Evolutionary conservation across 37 sponge, comb jelly and placozoan genomes (phyloP), one percentile per base, ranked within the genome.

Genomic region (Lycopodina hypogea): DNA sequence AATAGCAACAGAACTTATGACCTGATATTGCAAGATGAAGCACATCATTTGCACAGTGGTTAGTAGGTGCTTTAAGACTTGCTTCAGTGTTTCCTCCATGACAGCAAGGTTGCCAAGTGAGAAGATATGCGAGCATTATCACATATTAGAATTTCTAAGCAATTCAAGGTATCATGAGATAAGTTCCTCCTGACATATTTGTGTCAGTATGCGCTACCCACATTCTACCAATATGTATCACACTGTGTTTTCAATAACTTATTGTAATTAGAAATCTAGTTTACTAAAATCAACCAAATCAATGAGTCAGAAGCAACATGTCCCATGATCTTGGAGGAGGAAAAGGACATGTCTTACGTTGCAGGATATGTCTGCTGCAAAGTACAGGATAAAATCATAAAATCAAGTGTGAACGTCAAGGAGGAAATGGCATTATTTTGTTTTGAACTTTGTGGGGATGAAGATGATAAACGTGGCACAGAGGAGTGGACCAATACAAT

Each of bases 351-450:
- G 32, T 0, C 55, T 28, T 79, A 67, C 52, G 69, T 41, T 33
- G 79, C 69, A 36, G 79, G 79, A 24, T 79, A 79, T 30, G 39
- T 75, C 33, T 53, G 53, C 36, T 57, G 58, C 17, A 30, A 30
- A 19, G 32, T 75, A 32, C 38, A 40, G 18, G 36, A 68, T 12
- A 50, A 68, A 30, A 79, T 79, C 41, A 36, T 32, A 79, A 24
- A 40, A 40, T 34, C 33, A 26, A 65, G 21, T 18, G 65, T 41
- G 17, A 24, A 38, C 2, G 19, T 68, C 53, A 62, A 68, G 55
- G 79, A 79, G 30, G 70, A 79, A 22, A 36, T 78, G 28, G 51
- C 65, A 24, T 40, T 78, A 18, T 67, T 60, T 64, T 79, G 79
- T 68, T 68, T n/a, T n/a, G n/a, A n/a, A n/a, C n/a, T n/a, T n/a